These are phyloP conservation scores for Tiliacea citrago DNA, from an alignment of 2,888 invertebrate species.

Conservation along the genomic window DNA sequence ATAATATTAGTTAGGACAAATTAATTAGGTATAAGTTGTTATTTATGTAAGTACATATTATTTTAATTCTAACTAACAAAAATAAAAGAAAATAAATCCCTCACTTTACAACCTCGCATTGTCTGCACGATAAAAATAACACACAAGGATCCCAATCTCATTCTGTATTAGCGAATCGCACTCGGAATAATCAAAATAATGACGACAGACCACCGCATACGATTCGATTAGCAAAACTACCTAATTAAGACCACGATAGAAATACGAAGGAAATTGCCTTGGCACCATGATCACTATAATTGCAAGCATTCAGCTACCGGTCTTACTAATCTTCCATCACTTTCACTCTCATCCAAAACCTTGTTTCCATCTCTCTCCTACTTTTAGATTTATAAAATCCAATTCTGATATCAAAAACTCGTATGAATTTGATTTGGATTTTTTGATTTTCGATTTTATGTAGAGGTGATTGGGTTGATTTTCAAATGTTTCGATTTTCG, in stretches of 20 bases:
- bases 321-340: conserved; percentile 83
- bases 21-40: too few relatives aligned
- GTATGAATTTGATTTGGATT: conserved; percentile 36
- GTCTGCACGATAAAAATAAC: conserved; percentile 62
- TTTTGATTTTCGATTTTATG: conserved; percentile 57
- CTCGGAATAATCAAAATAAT: conserved; percentile 86
- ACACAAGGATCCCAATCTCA: conserved; percentile 61
- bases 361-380: conserved; percentile 72
- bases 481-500: conserved; percentile 37
- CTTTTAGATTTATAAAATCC: conserved; percentile 74
- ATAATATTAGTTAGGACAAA: too few relatives aligned
- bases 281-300: conserved; percentile 84
- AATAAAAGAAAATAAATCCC: conserved; percentile 28
- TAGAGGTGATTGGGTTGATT: conserved; percentile 32
- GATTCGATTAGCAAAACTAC: conserved; percentile 87
- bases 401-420: conserved; percentile 63
- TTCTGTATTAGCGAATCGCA: conserved; percentile 80
- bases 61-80: background rate
- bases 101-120: conserved; percentile 40
- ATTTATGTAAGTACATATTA: too few relatives aligned
- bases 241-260: conserved; percentile 86
- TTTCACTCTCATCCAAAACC: conserved; percentile 69
- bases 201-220: conserved; percentile 82
- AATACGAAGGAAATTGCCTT: conserved; percentile 84
- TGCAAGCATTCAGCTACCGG: conserved; percentile 84